Conservation (phyloP, 2,113 vertebrate genomes). For the Chloropsis cyanopogon region DNA sequence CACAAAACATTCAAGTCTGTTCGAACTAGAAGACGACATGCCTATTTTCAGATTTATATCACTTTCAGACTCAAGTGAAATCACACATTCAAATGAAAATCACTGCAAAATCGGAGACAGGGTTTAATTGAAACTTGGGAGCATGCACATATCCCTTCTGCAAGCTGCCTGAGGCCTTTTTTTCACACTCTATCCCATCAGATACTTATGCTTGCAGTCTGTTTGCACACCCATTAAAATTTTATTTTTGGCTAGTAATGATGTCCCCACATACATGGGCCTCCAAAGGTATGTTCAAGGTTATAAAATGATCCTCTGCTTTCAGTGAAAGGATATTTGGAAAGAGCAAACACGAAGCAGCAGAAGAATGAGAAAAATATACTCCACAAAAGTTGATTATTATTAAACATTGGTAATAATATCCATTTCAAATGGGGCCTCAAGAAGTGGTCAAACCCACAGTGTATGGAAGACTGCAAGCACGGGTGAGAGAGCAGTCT, state of each 20-base stretch:
- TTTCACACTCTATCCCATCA: neutral
- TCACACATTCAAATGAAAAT: slow-evolving; percentile 33
- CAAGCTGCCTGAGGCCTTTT: neutral
- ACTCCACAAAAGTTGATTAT: neutral
- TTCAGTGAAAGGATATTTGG: neutral
- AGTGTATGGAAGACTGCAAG: neutral
- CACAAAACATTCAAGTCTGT: neutral
- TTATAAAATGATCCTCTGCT: neutral
- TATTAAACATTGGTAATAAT: neutral
- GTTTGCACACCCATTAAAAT: neutral
- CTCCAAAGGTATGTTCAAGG: neutral
- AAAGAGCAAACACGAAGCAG: neutral
- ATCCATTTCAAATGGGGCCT: neutral
- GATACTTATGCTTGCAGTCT: neutral
- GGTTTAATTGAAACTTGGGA: neutral
- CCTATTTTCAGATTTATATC: slow-evolving; percentile 15
- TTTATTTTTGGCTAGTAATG: neutral
- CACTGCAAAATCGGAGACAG: neutral
- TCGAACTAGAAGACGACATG: neutral
- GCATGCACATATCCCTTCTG: neutral
- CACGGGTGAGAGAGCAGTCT: fast-evolving
- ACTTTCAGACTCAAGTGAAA: neutral
- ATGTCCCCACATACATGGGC: neutral
- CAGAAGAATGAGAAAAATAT: neutral
- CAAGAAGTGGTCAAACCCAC: neutral